These are phyloP conservation scores for Vulpes vulpes DNA, from an alignment of 2,113 vertebrate genomes.

Conservation along the genomic window DNA sequence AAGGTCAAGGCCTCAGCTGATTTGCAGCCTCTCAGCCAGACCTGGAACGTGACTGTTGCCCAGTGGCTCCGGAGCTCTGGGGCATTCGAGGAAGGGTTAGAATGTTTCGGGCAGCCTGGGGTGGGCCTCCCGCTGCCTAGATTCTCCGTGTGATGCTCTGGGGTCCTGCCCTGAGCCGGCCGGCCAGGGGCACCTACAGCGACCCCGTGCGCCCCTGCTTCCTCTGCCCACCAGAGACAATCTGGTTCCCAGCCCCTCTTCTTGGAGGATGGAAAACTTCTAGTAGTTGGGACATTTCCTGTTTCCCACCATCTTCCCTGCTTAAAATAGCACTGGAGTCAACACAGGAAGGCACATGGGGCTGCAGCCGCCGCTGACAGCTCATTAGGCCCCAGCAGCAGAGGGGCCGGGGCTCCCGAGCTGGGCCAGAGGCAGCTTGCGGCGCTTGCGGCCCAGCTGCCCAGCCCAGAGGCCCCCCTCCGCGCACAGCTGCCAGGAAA, in stretches of 20 bases:
- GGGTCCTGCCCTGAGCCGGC: neutral
- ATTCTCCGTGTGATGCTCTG: neutral
- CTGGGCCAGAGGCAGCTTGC: neutral
- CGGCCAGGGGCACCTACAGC: neutral
- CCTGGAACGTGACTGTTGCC: neutral
- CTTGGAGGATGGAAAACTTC: slow-evolving; percentile 67
- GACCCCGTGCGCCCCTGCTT: slow-evolving; percentile 23
- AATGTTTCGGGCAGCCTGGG: neutral
- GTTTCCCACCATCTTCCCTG: slow-evolving; percentile 83
- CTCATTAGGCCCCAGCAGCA: slow-evolving; percentile 55
- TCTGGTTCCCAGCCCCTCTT: slow-evolving; percentile 72
- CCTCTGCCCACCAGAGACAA: slow-evolving; percentile 69
- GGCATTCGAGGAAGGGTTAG: neutral
- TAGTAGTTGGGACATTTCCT: slow-evolving; percentile 77
- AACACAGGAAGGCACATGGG: slow-evolving; percentile 86
- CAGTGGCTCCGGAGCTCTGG: neutral
- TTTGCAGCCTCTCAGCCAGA: neutral
- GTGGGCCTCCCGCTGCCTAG: neutral
- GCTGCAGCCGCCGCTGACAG: slow-evolving; percentile 33
- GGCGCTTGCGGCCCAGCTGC: neutral
- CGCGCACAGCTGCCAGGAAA: neutral
- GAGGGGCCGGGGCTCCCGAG: slow-evolving; percentile 65
- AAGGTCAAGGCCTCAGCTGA: neutral
- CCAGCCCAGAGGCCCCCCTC: neutral
- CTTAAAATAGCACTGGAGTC: slow-evolving; percentile 82